A percentile compares a stretch with the other conserved stretches of the same genome.
Evolutionary conservation across 2,797 vertebrate genomes (phyloP).

Genomic region (Gorsachius magnificus): DNA sequence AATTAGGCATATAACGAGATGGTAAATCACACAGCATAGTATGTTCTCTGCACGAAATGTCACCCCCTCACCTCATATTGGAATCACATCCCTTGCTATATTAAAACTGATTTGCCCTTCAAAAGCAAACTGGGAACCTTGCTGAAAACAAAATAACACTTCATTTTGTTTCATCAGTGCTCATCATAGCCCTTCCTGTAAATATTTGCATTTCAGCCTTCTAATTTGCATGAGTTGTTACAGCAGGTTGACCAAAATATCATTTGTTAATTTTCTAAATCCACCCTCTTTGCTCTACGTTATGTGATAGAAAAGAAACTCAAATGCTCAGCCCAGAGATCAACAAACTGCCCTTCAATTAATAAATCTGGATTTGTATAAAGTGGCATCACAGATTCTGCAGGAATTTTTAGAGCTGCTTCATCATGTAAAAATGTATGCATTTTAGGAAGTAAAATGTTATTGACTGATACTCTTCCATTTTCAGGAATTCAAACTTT

Average conservation of each 20-base stretch:
- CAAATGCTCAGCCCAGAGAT: background rate
- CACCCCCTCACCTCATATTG: background rate
- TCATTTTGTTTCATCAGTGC: background rate
- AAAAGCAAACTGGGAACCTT: background rate
- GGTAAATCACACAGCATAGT: background rate
- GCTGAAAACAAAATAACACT: background rate
- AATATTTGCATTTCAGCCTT: background rate
- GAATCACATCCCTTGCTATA: background rate
- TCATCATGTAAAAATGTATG: background rate
- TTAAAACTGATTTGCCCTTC: background rate
- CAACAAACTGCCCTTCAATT: background rate
- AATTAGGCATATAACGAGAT: background rate
- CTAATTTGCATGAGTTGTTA: background rate
- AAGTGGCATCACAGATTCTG: background rate
- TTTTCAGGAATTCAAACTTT: background rate
- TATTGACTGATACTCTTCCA: background rate
- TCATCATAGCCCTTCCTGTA: background rate
- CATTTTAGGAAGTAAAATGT: background rate
- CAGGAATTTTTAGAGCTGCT: background rate
- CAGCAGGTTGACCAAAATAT: background rate
- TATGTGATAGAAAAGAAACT: background rate
- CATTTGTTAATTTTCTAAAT: background rate
- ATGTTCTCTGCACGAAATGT: background rate
- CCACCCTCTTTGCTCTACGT: background rate
- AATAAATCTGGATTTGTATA: background rate